These are phyloP conservation scores for Alfaro cultratus DNA, from an alignment of 2,797 vertebrate genomes.

Conservation along the genomic window DNA sequence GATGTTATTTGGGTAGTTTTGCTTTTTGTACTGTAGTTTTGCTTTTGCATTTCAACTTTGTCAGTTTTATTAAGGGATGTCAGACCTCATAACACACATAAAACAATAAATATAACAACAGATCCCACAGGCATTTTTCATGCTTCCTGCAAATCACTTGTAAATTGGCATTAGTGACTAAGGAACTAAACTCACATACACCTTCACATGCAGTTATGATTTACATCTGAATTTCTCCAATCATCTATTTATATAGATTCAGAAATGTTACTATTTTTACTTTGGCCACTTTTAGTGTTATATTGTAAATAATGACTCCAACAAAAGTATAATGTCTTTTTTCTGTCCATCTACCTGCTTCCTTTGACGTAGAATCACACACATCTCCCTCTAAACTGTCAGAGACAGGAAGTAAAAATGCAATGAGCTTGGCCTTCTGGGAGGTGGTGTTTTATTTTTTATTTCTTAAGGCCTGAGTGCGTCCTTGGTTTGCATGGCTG, in stretches of 20 bases:
- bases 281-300: not conserved
- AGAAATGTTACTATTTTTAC: not conserved
- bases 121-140: constrained; percentile 46
- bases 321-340: constrained; percentile 22
- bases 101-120: constrained; percentile 18
- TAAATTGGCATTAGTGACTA: constrained; percentile 49
- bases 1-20: not conserved
- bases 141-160: constrained; percentile 51
- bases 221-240: not conserved
- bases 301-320: constrained; percentile 23
- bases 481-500: constrained; percentile 62
- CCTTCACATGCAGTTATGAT: not conserved
- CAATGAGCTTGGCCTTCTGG: constrained; percentile 66
- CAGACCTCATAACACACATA: constrained; percentile 7
- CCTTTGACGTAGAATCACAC: constrained; percentile 11
- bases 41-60: not conserved
- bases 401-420: constrained; percentile 46
- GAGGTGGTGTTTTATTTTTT: constrained; percentile 53
- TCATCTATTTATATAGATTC: not conserved
- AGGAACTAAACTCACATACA: constrained; percentile 1
- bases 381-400: constrained; percentile 58
- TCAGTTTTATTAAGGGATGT: not conserved
- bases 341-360: not conserved
- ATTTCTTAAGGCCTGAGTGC: constrained; percentile 62
- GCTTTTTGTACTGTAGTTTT: not conserved